Evolutionary conservation across 30 jellyfish, hydroid and myxozoan genomes (phyloP).

Genomic region (Aurelia sp.): DNA sequence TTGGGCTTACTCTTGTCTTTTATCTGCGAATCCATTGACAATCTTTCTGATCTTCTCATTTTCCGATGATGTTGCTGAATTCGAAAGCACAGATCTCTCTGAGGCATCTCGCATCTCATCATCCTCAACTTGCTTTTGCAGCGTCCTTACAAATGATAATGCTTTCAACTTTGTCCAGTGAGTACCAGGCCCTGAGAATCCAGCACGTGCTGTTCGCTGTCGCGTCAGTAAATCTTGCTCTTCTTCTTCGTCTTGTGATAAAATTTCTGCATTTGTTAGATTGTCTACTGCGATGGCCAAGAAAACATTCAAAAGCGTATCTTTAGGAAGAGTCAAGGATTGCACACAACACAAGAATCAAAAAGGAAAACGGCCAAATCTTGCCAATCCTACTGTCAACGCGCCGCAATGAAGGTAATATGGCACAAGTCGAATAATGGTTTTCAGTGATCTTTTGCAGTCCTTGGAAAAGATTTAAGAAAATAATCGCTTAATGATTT

Average conservation of each 20-base stretch:
- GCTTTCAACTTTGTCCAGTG: constrained; percentile 78
- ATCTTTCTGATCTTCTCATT: constrained; percentile 27
- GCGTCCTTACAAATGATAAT: constrained; percentile 59
- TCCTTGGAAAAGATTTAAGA: no score
- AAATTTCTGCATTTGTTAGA: constrained; percentile 93
- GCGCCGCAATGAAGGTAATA: no score
- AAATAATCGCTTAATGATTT: no score
- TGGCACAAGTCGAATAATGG: no score
- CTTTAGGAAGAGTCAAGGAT: constrained; percentile 64
- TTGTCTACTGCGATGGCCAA: constrained; percentile 98
- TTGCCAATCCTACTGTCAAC: no score
- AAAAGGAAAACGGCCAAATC: no score
- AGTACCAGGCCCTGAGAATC: constrained; percentile 58
- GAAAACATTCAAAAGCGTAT: constrained; percentile 88
- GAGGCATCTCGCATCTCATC: constrained; percentile 42
- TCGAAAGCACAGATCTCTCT: constrained; percentile 29
- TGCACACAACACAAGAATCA: no score
- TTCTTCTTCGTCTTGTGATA: constrained; percentile 96
- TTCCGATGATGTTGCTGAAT: constrained; percentile 29
- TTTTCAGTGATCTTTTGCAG: no score
- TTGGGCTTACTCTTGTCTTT: constrained; percentile 17
- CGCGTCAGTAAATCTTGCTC: constrained; percentile 49
- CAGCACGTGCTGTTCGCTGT: constrained; percentile 65
- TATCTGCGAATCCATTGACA: constrained; percentile 9
- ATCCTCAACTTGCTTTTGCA: constrained; percentile 77